phyloP scores from a whole-genome alignment of 2,888 invertebrate species.

The Calliopum simillimum region DNA sequence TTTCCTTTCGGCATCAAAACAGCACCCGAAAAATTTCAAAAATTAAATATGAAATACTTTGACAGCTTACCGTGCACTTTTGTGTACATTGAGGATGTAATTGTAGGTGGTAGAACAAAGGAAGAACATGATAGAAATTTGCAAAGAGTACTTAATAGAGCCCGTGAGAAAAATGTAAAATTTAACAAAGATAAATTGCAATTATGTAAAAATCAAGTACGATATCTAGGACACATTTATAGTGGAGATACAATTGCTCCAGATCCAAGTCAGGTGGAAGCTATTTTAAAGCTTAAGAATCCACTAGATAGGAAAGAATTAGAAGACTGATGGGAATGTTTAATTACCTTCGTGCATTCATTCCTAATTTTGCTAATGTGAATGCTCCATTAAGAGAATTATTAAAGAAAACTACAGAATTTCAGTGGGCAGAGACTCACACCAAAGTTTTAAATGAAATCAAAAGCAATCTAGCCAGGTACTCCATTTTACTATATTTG shows the following conservation, averaged over 20 bases:
- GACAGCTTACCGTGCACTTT: slow-evolving; percentile 14
- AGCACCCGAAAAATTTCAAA: slow-evolving; percentile 37
- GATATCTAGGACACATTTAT: slow-evolving; percentile 47
- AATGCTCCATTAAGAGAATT: background rate
- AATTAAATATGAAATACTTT: slow-evolving; percentile 17
- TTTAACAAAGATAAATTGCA: slow-evolving; percentile 35
- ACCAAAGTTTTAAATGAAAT: slow-evolving; percentile 42
- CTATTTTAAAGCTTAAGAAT: slow-evolving; percentile 33
- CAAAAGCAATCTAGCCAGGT: slow-evolving; percentile 48
- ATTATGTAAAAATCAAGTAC: slow-evolving; percentile 46
- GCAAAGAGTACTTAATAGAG: slow-evolving; percentile 25
- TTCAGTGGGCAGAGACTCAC: slow-evolving; percentile 44
- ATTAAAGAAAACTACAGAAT: slow-evolving; percentile 41
- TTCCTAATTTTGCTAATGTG: slow-evolving; percentile 38
- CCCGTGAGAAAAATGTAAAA: slow-evolving; percentile 28
- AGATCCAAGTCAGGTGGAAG: slow-evolving; percentile 39
- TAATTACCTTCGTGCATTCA: slow-evolving; percentile 42
- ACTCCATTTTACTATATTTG: slow-evolving; percentile 26
- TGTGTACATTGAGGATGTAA: slow-evolving; percentile 40
- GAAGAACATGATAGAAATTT: slow-evolving; percentile 40
- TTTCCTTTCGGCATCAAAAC: slow-evolving; percentile 34
- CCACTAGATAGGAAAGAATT: slow-evolving; percentile 49
- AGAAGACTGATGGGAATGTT: slow-evolving; percentile 50
- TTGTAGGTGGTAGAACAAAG: slow-evolving; percentile 23
- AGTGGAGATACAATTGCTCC: slow-evolving; percentile 37